Evolutionary conservation across 1,140 invertebrate genomes (phyloP).

Genomic region (Drosophila pectinifera): DNA sequence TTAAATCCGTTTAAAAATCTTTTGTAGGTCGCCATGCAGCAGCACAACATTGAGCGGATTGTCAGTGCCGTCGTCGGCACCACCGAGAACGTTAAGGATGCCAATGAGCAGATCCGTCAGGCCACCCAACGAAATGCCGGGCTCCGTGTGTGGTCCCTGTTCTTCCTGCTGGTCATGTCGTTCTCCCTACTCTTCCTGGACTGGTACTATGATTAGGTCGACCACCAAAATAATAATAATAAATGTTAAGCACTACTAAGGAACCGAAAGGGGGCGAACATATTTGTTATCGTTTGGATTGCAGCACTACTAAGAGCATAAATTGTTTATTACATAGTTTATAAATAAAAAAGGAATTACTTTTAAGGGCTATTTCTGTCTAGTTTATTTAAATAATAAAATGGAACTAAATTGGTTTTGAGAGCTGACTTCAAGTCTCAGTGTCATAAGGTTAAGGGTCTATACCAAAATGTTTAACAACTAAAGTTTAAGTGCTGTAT

Average conservation of each 20-base stretch:
- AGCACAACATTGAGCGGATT: constrained; percentile 96
- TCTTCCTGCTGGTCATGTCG: constrained; percentile 97
- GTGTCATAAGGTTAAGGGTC: neutral
- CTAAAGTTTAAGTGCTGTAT: constrained; percentile 11
- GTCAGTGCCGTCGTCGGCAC: constrained; percentile 94
- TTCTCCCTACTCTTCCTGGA: constrained; percentile 98
- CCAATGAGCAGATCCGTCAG: constrained; percentile 98
- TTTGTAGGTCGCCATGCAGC: constrained; percentile 92
- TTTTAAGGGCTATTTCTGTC: constrained; percentile 13
- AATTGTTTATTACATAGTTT: constrained; percentile 45
- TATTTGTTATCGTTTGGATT: constrained; percentile 50
- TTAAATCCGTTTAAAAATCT: neutral
- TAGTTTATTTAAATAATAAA: constrained; percentile 17
- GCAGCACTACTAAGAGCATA: constrained; percentile 32
- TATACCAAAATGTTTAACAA: constrained; percentile 1
- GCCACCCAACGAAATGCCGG: constrained; percentile 98
- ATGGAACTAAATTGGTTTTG: constrained; percentile 33
- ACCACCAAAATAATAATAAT: constrained; percentile 12
- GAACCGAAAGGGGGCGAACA: constrained; percentile 20
- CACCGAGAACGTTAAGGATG: constrained; percentile 97
- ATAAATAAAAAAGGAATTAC: constrained; percentile 35
- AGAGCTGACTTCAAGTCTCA: constrained; percentile 25
- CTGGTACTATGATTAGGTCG: constrained; percentile 97
- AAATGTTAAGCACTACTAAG: constrained; percentile 20
- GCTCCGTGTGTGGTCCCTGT: constrained; percentile 96